phyloP scores from a whole-genome alignment of 2,888 invertebrate species.

The Diarsia rubi region DNA sequence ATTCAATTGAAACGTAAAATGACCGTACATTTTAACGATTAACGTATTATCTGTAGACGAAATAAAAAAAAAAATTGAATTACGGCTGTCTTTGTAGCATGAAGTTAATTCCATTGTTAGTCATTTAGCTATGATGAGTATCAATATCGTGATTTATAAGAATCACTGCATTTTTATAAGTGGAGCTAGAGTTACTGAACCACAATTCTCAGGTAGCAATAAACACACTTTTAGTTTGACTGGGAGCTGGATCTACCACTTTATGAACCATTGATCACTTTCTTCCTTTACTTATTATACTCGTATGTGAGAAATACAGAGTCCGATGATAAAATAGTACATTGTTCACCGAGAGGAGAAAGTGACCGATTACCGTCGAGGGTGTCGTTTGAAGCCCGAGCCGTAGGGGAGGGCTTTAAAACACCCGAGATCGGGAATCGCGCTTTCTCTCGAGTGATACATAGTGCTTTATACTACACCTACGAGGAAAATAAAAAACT shows the following conservation, averaged over 20 bases:
- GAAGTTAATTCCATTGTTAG: neutral
- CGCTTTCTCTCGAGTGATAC: too few species aligned
- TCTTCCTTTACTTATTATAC: neutral
- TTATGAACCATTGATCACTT: conserved; percentile 5
- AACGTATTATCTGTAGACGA: conserved; percentile 3
- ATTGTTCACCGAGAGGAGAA: too few species aligned
- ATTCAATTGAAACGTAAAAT: conserved; percentile 31
- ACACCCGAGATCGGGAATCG: too few species aligned
- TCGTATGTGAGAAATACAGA: neutral
- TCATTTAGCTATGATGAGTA: neutral
- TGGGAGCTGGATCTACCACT: neutral
- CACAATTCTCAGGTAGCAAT: neutral
- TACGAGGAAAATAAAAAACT: too few species aligned
- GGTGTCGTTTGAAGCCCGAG: too few species aligned
- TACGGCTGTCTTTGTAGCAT: neutral
- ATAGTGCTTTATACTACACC: too few species aligned
- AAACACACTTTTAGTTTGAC: neutral
- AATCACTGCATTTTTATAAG: neutral
- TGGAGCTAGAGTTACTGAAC: neutral
- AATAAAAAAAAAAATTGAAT: neutral
- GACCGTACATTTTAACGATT: conserved; percentile 9
- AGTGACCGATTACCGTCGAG: too few species aligned
- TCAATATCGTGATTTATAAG: conserved; percentile 4
- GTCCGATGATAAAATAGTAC: conserved; percentile 14
- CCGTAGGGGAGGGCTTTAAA: too few species aligned